Evolutionary conservation across 2,797 vertebrate genomes (phyloP), one percentile per base, ranked within the genome.

Genomic region (Uromys caudimaculatus): DNA sequence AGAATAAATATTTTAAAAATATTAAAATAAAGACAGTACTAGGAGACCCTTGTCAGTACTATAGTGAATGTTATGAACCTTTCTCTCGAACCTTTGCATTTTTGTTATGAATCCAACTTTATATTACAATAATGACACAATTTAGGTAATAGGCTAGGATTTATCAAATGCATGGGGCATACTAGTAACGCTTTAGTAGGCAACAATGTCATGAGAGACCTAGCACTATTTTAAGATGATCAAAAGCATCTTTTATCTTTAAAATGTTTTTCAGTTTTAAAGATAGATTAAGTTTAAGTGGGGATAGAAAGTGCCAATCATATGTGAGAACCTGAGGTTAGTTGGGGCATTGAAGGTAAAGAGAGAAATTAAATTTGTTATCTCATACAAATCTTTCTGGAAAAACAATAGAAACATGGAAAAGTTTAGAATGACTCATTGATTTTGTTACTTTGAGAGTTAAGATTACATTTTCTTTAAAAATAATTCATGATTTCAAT

Each of bases 261-360:
- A 73, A 95, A 88, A 29, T 75, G 52, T 0, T 81, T 93, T 91
- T 86, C 52, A n/a, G 5, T 94, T 94, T 92, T 89, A 94, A 92
- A 78, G 10, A 32, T 62, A 3, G 3, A 75, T 95, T 93, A 84
- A 77, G 32, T 90, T 78, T 50, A 78, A 54, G 2, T 52, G 12
- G 11, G 13, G 5, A 77, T 69, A 84, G 13, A 32, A 94, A 27
- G 12, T 71, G 8, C 12, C 47, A 71, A 73, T 35, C 24, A n/a
- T 12, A 62, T 64, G 78, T 5, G 62, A 76, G 47, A 50, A 38
- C 8, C 35, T 35, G 44, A n/a, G 35, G 19, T 82, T 17, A 89
- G 19, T 47, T 41, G 41, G 16, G 35, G 52, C 19, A 58, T 19
- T 32, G 17, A 3, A 84, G 29, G 29, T 44, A 58, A 85, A 4